Evolutionary conservation across 2,797 vertebrate genomes (phyloP).

Genomic region (Aplochiton taeniatus): DNA sequence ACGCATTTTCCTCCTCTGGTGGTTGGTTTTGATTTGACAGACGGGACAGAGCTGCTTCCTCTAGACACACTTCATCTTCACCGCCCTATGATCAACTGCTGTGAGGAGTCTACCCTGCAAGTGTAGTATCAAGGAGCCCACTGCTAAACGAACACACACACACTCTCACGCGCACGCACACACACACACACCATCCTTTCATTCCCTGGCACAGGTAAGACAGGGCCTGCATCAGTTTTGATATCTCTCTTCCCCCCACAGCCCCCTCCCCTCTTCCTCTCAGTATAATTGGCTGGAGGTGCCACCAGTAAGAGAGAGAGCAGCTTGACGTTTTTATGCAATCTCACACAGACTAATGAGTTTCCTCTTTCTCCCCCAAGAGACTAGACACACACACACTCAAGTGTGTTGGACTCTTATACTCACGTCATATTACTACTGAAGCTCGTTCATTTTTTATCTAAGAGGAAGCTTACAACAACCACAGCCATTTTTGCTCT

Average conservation of each 20-base stretch:
- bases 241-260: conserved; percentile 4
- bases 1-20: too few species aligned
- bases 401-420: conserved; percentile 9
- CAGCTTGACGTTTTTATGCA: conserved; percentile 17
- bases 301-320: conserved; percentile 4
- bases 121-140: not conserved
- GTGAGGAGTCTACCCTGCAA: too few species aligned
- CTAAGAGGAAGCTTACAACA: too few species aligned
- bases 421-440: too few species aligned
- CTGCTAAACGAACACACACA: conserved; percentile 3
- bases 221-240: not conserved
- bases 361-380: not conserved
- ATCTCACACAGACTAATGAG: conserved; percentile 6
- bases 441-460: too few species aligned
- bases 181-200: not conserved
- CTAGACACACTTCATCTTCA: too few species aligned
- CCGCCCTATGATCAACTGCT: too few species aligned
- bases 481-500: too few species aligned
- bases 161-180: not conserved
- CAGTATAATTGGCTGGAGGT: conserved; percentile 43
- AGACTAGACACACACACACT: conserved; percentile 3
- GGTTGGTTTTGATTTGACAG: too few species aligned
- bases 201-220: conserved; percentile 7
- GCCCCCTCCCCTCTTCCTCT: conserved; percentile 13
- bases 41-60: too few species aligned